These are phyloP conservation scores for Sebastes umbrosus DNA, from an alignment of 2,797 vertebrate species.

Conservation along the genomic window DNA sequence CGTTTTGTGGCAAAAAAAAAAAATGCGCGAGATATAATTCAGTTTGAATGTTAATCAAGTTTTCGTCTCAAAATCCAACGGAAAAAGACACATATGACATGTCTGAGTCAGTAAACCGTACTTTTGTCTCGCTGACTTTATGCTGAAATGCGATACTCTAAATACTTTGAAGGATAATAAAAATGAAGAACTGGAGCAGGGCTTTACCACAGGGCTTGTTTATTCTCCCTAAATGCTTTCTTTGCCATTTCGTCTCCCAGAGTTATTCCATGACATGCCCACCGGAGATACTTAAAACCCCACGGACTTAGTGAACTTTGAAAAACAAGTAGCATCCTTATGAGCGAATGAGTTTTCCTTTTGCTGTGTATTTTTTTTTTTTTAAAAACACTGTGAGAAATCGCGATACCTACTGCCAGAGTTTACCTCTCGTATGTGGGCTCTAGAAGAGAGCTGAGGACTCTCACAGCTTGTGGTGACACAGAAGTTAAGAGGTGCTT, in stretches of 20 bases:
- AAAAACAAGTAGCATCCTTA: constrained; percentile 6
- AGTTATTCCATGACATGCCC: constrained; percentile 43
- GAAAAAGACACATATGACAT: not conserved
- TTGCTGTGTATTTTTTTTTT: constrained; percentile 4
- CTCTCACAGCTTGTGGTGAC: constrained; percentile 57
- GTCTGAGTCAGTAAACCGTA: not conserved
- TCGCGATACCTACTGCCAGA: not conserved
- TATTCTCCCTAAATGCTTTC: constrained; percentile 47
- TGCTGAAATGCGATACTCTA: constrained; percentile 31
- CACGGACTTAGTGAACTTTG: constrained; percentile 34
- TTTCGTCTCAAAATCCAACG: not conserved
- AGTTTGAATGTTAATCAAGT: not conserved
- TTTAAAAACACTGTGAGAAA: not conserved
- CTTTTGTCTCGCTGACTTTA: constrained; percentile 15
- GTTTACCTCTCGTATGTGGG: constrained; percentile 6
- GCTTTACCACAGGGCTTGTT: constrained; percentile 48
- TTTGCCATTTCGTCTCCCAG: constrained; percentile 33
- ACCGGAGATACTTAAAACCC: constrained; percentile 31
- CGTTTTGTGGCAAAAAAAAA: not conserved
- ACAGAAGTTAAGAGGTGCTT: constrained; percentile 61
- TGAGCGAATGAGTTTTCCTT: not conserved
- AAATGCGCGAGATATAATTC: not conserved
- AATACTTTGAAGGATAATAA: constrained; percentile 54
- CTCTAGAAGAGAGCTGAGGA: constrained; percentile 22
- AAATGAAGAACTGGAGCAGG: constrained; percentile 42